Base-by-base conservation (phyloP, 2,888 invertebrate species). In the Drosophila algonquin region DNA sequence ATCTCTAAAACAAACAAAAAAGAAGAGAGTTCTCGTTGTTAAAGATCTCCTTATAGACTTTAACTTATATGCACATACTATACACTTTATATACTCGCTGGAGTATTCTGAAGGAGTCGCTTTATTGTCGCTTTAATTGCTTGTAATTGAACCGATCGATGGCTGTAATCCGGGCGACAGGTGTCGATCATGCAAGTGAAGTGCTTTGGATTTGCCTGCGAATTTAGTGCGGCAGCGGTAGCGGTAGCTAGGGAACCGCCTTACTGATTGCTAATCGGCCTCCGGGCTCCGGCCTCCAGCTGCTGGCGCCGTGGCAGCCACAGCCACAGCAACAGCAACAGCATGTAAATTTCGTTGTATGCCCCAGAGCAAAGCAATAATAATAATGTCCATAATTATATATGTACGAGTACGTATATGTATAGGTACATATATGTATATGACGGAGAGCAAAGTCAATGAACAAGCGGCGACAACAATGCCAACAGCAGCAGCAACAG, bases 341-440 rank as follows among this genome's bases (percentile, higher is more conserved):
- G 58, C 84, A 87, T 82, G 81, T 82, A 82, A 86, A 85, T 81
- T 68, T 76, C 50, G 80, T 27, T 77, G 68, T 75, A 52, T 60
- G 52, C 72, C 56, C 18, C 40, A 56, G 27, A 55, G 24, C 44
- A 57, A 65, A 59, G 48, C 56, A 72, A 56, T 63, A 80, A 65
- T 61, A 86, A 75, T 76, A 86, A 87, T 81, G 81, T 74, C 73
- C 87, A 87, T 82, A 82, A 87, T 82, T 82, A 65, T 56, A 73
- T n/a, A 65, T 56, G 65, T n/a, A 65, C 76, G 35, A 35, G 67
- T 63, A 77, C 69, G 73, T 35, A 30, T 7, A 24, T 24, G 6
- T 24, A 24, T 24, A 18, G 18, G 18, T 2, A 77, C 69, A 73
- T 35, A 30, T 7, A 24, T 24, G 24, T 27, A 27, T 27, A 27